Evolutionary conservation across 1,140 invertebrate genomes (phyloP), one percentile per base, ranked within the genome.

Genomic region (Drosophila pallidifrons): DNA sequence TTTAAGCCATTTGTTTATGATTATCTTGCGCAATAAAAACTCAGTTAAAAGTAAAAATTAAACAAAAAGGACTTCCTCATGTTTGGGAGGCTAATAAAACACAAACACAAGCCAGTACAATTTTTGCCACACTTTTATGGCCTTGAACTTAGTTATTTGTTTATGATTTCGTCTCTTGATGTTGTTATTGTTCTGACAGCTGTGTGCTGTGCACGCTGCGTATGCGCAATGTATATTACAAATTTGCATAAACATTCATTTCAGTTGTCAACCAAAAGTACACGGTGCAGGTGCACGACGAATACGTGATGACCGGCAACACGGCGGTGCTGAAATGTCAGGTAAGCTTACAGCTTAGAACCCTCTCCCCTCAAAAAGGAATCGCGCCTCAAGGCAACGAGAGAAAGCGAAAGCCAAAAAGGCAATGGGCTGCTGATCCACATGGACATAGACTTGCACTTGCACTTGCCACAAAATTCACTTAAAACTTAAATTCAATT

Each of bases 271-370:
- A 96, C 88, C 95, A 97, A 89, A 95, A 96, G 85, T 98, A 97
- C 94, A 96, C 97, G 82, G 96, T 98, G 41, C 95, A 96, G 93
- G 97, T 98, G 64, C 96, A 96, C 81, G 97, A 98, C 90, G 96
- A 97, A 85, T 97, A 97, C 93, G 97, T 97, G 70, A 96, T 97
- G 89, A 94, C 95, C 59, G 97, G 97, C 38, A 98, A 98, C 93
- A 96, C 96, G 25, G 97, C 96, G 1, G 95, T 98, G 46, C 94
- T 98, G 55, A 95, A 96, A 77, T 98, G 98, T 93, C 95, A 96
- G 86, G 92, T 92, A 60, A 86, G 86, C 28, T 59, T 41, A 63
- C 46, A 1, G 3, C 35, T 38, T 25, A 25, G 20, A 25, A 25
- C 20, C 20, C 3, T 25, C 20, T 25, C 20, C 20, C 20, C 20